Base-by-base conservation (phyloP, 2,888 invertebrate genomes). In the Habroteleia sp. region DNA sequence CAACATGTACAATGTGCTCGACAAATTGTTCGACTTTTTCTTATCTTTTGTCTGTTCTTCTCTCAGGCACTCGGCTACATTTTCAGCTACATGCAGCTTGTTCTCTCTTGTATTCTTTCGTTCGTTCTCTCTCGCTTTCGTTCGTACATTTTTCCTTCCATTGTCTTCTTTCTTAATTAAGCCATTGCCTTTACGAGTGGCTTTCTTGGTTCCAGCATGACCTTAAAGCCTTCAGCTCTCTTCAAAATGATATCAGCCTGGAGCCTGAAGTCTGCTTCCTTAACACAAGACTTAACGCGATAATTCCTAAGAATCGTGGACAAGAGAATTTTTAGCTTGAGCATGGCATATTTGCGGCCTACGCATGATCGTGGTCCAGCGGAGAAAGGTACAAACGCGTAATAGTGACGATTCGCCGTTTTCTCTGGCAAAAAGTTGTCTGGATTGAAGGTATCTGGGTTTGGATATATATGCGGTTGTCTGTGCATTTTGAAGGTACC, bases 281-380 rank as follows among this genome's bases (percentile, higher is more conserved):
- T 91, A 14, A 93, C 84, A 72, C 91, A 91, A 0, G 93, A 93
- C 8, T 90, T 89, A 8, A 93, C 89, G 62, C 90, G 91, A 88
- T 91, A 94, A 86, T 93, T 93, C 65, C 94, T 91, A 72, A 94
- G 85, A 37, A 94, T 91, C 2, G 94, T 94, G 0, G 94, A 92
- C 0, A 94, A 90, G 0, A 94, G 89, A 7, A 94, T 92, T 88
- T 94, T 94, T 71, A 94, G 89, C 84, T 94, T 94, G 56, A 94
- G 87, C 90, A 94, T 92, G n/a, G 94, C 94, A 86, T 94, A 94
- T 89, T 94, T 94, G 31, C 94, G 93, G 44, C 94, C 94, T 13
- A 94, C 94, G 85, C 95, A 95, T 80, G 94, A 94, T 75, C 95
- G 91, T 0, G 95, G 94, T 16, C 95, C 95, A 41, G 95, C 95